These are phyloP conservation scores for Eulimnadia texana DNA, from an alignment of 1,140 invertebrate genomes.

Conservation along the genomic window DNA sequence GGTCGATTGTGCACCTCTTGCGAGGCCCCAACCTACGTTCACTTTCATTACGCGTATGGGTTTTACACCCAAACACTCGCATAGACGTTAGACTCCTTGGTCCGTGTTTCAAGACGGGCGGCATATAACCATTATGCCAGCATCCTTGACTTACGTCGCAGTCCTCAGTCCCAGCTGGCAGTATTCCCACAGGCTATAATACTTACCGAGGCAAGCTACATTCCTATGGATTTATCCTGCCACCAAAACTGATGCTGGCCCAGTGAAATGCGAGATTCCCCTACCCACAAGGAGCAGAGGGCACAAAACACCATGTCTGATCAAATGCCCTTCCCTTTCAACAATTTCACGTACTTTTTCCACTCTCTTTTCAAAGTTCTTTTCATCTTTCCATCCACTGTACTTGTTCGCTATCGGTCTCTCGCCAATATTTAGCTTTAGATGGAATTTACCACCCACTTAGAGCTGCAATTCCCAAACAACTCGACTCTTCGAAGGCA, in stretches of 20 bases:
- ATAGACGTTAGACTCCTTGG: too few species aligned
- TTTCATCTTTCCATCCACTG: constrained; percentile 41
- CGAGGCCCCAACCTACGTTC: too few species aligned
- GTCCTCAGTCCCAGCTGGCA: too few species aligned
- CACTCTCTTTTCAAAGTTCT: constrained; percentile 81
- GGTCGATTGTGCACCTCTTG: too few species aligned
- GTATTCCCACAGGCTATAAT: too few species aligned
- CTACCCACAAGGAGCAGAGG: constrained; percentile 13
- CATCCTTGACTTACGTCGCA: too few species aligned
- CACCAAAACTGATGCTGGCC: neutral
- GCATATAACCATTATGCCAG: too few species aligned
- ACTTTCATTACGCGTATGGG: too few species aligned
- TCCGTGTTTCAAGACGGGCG: too few species aligned
- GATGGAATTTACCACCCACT: constrained; percentile 68
- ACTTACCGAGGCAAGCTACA: too few species aligned
- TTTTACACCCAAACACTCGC: too few species aligned
- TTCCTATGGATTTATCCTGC: too few species aligned
- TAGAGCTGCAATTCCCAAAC: constrained; percentile 72
- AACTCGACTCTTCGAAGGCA: constrained; percentile 59
- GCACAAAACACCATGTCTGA: constrained; percentile 39
- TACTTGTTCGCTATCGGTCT: constrained; percentile 83
- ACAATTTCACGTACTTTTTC: constrained; percentile 78
- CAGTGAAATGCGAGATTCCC: constrained; percentile 3
- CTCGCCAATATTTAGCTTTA: constrained; percentile 69
- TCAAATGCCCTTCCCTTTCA: constrained; percentile 59